Conservation (phyloP, 2,888 invertebrate genomes). For the Willowsia nigromaculata region DNA sequence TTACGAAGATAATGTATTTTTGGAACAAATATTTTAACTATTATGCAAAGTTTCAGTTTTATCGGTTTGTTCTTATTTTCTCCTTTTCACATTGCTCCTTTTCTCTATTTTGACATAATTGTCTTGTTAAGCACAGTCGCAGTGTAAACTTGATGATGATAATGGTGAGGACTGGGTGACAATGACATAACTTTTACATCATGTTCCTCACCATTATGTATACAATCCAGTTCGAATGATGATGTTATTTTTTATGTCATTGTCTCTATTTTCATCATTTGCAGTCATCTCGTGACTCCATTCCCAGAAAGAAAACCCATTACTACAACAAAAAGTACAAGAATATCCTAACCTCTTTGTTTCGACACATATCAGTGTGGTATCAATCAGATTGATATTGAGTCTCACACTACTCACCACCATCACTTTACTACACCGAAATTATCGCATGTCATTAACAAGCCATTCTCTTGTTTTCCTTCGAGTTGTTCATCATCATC, state of each 20-base stretch:
- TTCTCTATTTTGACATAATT: neutral
- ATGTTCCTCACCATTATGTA: neutral
- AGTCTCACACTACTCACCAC: neutral
- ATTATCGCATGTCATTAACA: conserved; percentile 21
- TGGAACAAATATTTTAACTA: too few relatives aligned
- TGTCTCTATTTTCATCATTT: conserved; percentile 7
- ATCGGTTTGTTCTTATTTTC: neutral
- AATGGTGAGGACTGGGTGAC: conserved; percentile 2
- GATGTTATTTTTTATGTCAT: neutral
- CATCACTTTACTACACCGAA: too few relatives aligned
- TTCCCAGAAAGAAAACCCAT: conserved; percentile 4
- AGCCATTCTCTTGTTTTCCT: neutral
- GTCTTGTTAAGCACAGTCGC: neutral
- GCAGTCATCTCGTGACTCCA: neutral
- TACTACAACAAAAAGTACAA: neutral
- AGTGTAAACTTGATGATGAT: neutral
- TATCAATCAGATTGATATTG: conserved; percentile 8
- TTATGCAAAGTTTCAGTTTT: too few relatives aligned
- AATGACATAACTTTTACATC: conserved; percentile 34
- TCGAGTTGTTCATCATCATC: neutral
- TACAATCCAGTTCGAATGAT: neutral
- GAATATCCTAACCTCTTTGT: neutral
- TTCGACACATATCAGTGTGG: neutral
- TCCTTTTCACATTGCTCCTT: neutral
- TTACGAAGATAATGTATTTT: too few relatives aligned